Percentiles rank a stretch among this genome's conserved stretches.
Evolutionary conservation across 2,113 vertebrate species (phyloP).

Genomic region (Acrocephalus arundinaceus): DNA sequence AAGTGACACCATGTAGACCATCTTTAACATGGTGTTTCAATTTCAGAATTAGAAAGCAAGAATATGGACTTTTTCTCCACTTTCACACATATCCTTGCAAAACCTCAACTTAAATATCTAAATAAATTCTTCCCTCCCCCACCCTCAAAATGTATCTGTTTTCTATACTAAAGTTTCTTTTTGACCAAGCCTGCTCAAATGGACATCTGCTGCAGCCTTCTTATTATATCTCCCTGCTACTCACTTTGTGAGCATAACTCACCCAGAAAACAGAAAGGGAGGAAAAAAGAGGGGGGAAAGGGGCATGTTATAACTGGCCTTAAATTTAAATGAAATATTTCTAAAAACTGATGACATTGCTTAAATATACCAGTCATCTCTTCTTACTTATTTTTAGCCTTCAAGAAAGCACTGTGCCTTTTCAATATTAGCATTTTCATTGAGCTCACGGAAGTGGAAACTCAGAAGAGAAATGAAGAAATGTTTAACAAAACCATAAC

Average conservation of each 20-base stretch:
- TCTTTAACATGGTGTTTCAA: not conserved
- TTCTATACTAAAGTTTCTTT: not conserved
- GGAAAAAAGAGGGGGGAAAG: rapidly evolving
- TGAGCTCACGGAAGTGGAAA: not conserved
- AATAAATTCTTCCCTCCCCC: not conserved
- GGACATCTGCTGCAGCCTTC: not conserved
- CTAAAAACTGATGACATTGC: not conserved
- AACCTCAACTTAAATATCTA: not conserved
- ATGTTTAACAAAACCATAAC: not conserved
- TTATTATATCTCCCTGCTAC: not conserved
- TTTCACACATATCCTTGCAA: not conserved
- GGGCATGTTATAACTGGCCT: not conserved
- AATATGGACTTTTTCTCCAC: not conserved
- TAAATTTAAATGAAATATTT: not conserved
- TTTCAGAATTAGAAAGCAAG: not conserved
- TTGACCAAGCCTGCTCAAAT: not conserved
- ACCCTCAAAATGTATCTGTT: rapidly evolving
- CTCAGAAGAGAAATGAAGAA: not conserved
- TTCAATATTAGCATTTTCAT: not conserved
- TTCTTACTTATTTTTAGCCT: not conserved
- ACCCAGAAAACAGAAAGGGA: not conserved
- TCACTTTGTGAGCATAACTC: not conserved
- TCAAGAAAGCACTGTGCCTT: not conserved
- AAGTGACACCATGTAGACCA: not conserved
- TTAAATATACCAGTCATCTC: not conserved